Percentiles rank a stretch among this genome's conserved stretches.
These are phyloP conservation scores for Chelon labrosus DNA, from an alignment of 2,797 vertebrate species.

Conservation along the genomic window DNA sequence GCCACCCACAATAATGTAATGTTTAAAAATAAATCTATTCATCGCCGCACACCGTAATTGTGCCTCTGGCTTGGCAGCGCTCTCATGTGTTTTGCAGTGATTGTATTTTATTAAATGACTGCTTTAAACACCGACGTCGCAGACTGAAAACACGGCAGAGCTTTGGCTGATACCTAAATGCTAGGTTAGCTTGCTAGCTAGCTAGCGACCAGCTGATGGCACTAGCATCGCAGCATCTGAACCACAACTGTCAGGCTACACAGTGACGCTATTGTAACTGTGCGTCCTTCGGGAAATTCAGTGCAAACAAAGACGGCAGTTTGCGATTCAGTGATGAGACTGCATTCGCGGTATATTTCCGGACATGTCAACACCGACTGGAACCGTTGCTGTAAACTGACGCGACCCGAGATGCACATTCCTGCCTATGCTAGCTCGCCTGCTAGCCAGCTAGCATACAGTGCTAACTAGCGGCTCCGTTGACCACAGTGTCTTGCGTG, in stretches of 20 bases:
- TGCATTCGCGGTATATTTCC: accelerated
- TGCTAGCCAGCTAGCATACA: constrained; percentile 61
- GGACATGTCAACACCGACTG: constrained; percentile 1
- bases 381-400: neutral
- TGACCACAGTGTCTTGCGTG: constrained; percentile 10
- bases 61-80: neutral
- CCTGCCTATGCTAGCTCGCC: constrained; percentile 51
- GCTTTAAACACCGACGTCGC: too few relatives aligned
- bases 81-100: neutral
- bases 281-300: constrained; percentile 20
- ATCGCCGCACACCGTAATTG: neutral
- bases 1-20: neutral
- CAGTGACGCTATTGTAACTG: constrained; percentile 13
- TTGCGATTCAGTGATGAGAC: neutral
- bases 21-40: neutral
- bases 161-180: neutral
- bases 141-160: neutral
- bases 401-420: constrained; percentile 44
- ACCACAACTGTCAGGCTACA: constrained; percentile 59
- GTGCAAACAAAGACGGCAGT: neutral
- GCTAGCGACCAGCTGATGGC: constrained; percentile 57
- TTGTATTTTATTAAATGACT: neutral
- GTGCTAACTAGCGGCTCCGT: constrained; percentile 41
- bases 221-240: constrained; percentile 50
- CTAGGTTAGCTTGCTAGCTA: constrained; percentile 19